These are phyloP conservation scores for Pasiphila rectangulata DNA, from an alignment of 2,888 invertebrate genomes.

Conservation along the genomic window DNA sequence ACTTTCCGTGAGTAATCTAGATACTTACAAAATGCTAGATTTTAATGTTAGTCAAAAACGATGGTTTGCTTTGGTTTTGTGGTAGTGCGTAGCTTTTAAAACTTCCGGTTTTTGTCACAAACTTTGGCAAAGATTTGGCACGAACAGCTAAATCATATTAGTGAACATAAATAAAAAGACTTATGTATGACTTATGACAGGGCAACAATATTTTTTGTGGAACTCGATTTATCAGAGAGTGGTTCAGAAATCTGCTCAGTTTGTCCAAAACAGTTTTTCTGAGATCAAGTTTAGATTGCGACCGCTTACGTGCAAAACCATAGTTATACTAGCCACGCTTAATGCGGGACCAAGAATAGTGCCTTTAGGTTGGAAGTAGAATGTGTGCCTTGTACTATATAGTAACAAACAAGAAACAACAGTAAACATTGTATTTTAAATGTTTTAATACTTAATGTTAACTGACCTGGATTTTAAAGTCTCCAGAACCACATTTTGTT, in stretches of 20 bases:
- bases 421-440: not conserved
- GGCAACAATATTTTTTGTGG: too few species aligned
- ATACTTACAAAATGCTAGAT: not conserved
- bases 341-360: slow-evolving; percentile 9
- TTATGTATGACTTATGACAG: too few species aligned
- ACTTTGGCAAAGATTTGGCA: too few species aligned
- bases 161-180: too few species aligned
- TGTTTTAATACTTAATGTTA: slow-evolving; percentile 13
- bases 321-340: not conserved
- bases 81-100: not conserved
- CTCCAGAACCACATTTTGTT: slow-evolving; percentile 8
- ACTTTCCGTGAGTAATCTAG: not conserved
- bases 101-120: not conserved
- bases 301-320: slow-evolving; percentile 2
- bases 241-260: too few species aligned
- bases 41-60: not conserved
- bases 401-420: not conserved
- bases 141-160: too few species aligned
- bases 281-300: slow-evolving; percentile 1
- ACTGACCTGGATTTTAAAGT: slow-evolving; percentile 12
- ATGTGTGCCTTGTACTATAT: not conserved
- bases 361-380: not conserved
- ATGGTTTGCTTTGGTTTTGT: slow-evolving; percentile 8
- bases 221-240: too few species aligned
- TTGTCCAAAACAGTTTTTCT: not conserved